phyloP scores from a whole-genome alignment of 2,797 vertebrate genomes.

The Scleropages formosus region DNA sequence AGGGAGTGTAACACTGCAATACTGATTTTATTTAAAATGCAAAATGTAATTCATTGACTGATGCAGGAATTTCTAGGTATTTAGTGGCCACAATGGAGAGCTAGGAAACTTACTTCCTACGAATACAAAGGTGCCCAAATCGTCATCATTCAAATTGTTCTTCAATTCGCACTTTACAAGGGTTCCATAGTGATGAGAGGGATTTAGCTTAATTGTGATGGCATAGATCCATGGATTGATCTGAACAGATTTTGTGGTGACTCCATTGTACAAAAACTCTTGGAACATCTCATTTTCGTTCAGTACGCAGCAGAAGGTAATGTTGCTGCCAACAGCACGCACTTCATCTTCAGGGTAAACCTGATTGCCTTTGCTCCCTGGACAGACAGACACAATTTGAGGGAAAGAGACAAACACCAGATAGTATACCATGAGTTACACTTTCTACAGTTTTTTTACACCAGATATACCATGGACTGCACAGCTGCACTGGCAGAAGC shows the following conservation, averaged over 20 bases:
- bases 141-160: fast-evolving
- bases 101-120: slow-evolving; percentile 58
- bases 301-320: slow-evolving; percentile 62
- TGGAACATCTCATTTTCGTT: neutral
- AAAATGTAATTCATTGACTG: too few relatives aligned
- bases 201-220: slow-evolving; percentile 14
- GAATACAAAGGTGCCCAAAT: slow-evolving; percentile 22
- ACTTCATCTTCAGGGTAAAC: slow-evolving; percentile 47
- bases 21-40: neutral
- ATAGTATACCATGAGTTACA: neutral
- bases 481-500: too few relatives aligned
- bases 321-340: slow-evolving; percentile 42
- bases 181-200: fast-evolving
- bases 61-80: neutral
- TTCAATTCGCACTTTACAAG: slow-evolving; percentile 30
- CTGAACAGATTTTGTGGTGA: fast-evolving
- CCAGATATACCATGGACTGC: too few relatives aligned
- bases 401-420: neutral
- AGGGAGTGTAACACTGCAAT: too few relatives aligned
- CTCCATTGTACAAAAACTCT: fast-evolving
- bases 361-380: fast-evolving
- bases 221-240: slow-evolving; percentile 44
- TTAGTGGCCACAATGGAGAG: too few relatives aligned
- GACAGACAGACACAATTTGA: slow-evolving; percentile 29
- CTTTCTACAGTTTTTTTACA: neutral